A percentile compares a stretch with the other conserved stretches of the same genome.
Evolutionary conservation across 2,797 vertebrate genomes (phyloP).

Genomic region (Epinephelus malabaricus): DNA sequence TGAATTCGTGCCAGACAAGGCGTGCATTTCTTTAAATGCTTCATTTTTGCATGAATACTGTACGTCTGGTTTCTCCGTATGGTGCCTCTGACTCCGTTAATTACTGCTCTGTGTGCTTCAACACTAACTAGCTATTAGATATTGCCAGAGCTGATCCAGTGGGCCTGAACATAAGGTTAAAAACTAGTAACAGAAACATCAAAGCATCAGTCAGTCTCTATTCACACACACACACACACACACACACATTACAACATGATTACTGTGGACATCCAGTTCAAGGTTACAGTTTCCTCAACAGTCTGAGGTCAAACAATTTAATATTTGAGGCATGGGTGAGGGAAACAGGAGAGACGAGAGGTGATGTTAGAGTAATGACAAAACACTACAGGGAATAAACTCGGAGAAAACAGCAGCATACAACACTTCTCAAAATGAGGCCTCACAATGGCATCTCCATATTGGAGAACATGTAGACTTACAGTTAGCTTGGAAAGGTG

Average conservation of each 20-base stretch:
- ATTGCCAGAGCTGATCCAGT: constrained; percentile 23
- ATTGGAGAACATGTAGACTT: not conserved
- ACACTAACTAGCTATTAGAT: constrained; percentile 7
- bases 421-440: not conserved
- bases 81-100: constrained; percentile 9
- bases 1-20: not conserved
- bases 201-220: constrained; percentile 11
- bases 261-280: not conserved
- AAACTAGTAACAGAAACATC: constrained; percentile 21
- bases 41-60: not conserved
- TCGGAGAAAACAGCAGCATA: not conserved
- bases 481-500: not conserved
- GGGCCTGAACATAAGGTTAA: constrained; percentile 6
- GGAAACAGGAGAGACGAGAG: not conserved
- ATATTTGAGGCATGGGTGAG: not conserved
- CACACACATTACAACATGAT: not conserved
- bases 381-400: not conserved
- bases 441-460: not conserved
- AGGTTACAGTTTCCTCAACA: not conserved
- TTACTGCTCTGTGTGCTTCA: constrained; percentile 4
- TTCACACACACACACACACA: not conserved
- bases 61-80: not conserved
- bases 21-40: not conserved
- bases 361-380: not conserved
- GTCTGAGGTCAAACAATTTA: not conserved